Percentiles rank a stretch among this genome's conserved stretches.
These are phyloP conservation scores for Eurytoma californica DNA, from an alignment of 2,888 invertebrate genomes.

Conservation along the genomic window DNA sequence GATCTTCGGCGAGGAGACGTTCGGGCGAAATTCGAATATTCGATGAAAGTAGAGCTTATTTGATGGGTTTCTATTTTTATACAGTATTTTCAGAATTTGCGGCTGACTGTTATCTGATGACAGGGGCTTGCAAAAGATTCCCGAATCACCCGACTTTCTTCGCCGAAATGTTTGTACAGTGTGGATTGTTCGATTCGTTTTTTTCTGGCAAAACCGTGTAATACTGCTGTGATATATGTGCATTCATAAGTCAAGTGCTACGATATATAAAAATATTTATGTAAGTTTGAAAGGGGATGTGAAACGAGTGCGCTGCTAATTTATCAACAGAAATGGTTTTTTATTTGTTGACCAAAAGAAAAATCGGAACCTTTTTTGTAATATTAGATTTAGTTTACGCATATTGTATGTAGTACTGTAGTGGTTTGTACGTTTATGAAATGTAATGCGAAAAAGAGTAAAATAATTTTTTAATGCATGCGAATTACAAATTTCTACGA, in stretches of 20 bases:
- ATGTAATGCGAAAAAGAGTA: constrained; percentile 32
- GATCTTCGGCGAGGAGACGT: no score
- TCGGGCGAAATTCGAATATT: no score
- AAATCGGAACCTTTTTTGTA: constrained; percentile 11
- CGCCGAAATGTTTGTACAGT: constrained; percentile 30
- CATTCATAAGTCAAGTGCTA: constrained; percentile 57
- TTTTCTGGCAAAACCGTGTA: constrained; percentile 50
- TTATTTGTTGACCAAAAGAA: background rate
- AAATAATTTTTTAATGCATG: constrained; percentile 10
- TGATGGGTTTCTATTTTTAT: no score
- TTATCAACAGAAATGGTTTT: constrained; percentile 9
- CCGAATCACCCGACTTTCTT: constrained; percentile 17
- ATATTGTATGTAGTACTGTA: constrained; percentile 13
- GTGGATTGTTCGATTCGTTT: constrained; percentile 50
- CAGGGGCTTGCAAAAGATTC: no score
- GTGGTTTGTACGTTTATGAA: constrained; percentile 12
- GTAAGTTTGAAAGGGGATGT: constrained; percentile 50
- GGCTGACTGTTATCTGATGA: no score
- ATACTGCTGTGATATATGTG: constrained; percentile 59
- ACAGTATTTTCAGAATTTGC: no score
- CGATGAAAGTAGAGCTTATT: no score
- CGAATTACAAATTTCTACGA: constrained; percentile 3
- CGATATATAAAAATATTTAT: constrained; percentile 35
- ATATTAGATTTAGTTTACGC: constrained; percentile 18
- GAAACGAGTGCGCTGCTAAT: constrained; percentile 30